These are phyloP conservation scores for Lates calcarifer DNA, from an alignment of 2,113 vertebrate species.

Conservation along the genomic window DNA sequence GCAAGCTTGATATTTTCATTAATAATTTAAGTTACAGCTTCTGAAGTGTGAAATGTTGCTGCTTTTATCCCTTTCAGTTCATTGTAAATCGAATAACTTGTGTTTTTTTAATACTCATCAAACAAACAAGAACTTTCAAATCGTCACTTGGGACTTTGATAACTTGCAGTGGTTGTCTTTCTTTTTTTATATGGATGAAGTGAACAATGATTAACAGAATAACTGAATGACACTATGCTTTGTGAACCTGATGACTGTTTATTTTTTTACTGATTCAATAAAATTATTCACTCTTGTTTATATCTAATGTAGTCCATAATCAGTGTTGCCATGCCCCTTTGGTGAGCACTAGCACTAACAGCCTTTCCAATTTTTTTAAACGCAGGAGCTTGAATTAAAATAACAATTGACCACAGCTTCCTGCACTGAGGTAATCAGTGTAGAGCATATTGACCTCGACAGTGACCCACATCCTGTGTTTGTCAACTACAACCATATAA, in stretches of 20 bases:
- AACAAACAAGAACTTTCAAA: neutral
- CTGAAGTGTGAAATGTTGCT: neutral
- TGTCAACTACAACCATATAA: conserved; percentile 14
- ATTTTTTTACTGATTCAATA: conserved; percentile 34
- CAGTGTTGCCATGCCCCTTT: neutral
- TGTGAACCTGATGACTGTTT: neutral
- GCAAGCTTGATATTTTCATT: neutral
- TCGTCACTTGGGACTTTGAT: neutral
- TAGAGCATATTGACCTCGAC: conserved; percentile 38
- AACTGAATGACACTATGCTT: neutral
- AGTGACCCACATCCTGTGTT: conserved; percentile 49
- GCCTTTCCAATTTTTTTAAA: conserved; percentile 5
- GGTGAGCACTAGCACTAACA: neutral
- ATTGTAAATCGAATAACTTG: neutral
- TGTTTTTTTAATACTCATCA: neutral
- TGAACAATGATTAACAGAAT: neutral
- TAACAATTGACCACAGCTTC: conserved; percentile 16
- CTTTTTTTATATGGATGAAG: neutral
- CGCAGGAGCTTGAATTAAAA: conserved; percentile 9
- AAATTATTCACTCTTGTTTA: conserved; percentile 34
- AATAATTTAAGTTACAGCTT: conserved; percentile 1
- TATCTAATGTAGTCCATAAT: neutral
- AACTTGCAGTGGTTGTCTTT: neutral
- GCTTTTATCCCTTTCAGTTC: neutral
- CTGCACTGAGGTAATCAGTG: conserved; percentile 39